These are phyloP conservation scores for Emydocephalus ijimae DNA, from an alignment of 2,113 vertebrate species.

Conservation along the genomic window DNA sequence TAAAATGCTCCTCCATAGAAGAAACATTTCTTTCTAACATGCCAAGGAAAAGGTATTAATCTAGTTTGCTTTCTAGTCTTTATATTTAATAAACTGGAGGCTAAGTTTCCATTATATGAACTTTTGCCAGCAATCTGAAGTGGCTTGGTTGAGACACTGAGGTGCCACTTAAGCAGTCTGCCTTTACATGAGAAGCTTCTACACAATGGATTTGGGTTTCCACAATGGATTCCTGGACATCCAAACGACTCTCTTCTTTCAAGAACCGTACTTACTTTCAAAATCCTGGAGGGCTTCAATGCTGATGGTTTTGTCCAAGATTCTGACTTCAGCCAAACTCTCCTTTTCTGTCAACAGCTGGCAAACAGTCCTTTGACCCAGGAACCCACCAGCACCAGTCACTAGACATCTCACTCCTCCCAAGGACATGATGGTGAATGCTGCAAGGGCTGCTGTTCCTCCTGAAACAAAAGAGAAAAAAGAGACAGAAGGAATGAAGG, in stretches of 20 bases:
- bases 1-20: background rate
- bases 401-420: conserved; percentile 79
- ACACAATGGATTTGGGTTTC: too few relatives aligned
- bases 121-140: background rate
- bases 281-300: conserved; percentile 50
- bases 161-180: background rate
- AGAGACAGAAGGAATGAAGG: background rate
- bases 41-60: background rate
- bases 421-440: conserved; percentile 65
- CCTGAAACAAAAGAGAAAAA: conserved; percentile 6
- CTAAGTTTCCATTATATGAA: background rate
- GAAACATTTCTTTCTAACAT: background rate
- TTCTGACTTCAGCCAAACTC: conserved; percentile 74
- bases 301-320: conserved; percentile 76
- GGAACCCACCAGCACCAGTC: conserved; percentile 87
- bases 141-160: background rate
- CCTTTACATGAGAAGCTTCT: background rate
- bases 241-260: background rate
- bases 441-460: background rate
- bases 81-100: background rate
- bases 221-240: too few relatives aligned
- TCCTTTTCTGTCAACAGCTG: conserved; percentile 81
- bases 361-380: conserved; percentile 77
- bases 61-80: background rate
- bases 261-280: conserved; percentile 56